Evolutionary conservation across 2,113 vertebrate genomes (phyloP).

Genomic region (Marmota monax): DNA sequence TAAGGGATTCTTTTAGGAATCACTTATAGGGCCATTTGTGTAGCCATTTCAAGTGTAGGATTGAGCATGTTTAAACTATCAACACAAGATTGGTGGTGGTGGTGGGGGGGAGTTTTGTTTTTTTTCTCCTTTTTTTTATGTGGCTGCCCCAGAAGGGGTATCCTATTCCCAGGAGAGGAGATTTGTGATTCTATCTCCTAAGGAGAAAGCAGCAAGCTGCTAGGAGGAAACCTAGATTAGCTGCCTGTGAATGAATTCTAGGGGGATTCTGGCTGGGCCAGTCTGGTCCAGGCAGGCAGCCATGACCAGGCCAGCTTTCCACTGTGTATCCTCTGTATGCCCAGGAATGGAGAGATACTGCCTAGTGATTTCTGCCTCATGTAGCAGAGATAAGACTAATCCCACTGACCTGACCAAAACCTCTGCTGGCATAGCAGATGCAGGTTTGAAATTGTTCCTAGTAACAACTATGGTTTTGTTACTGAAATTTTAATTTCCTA

Average conservation of each 20-base stretch:
- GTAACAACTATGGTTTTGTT: slow-evolving; percentile 71
- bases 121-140: not conserved
- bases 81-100: not conserved
- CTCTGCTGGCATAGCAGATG: not conserved
- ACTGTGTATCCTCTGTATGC: not conserved
- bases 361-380: not conserved
- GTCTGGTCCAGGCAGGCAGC: not conserved
- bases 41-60: slow-evolving; percentile 11
- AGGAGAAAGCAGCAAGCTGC: not conserved
- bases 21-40: not conserved
- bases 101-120: not conserved
- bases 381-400: slow-evolving; percentile 32
- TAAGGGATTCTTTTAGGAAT: not conserved
- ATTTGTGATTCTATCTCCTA: not conserved
- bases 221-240: not conserved
- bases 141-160: not conserved
- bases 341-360: not conserved
- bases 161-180: not conserved
- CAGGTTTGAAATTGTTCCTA: slow-evolving; percentile 38
- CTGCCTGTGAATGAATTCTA: not conserved
- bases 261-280: not conserved
- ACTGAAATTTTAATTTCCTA: slow-evolving; percentile 81
- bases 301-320: not conserved
- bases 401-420: slow-evolving; percentile 1
- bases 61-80: slow-evolving; percentile 41